Base-by-base conservation (phyloP, 2,888 invertebrate species). In the Himalopsyche tibetana region DNA sequence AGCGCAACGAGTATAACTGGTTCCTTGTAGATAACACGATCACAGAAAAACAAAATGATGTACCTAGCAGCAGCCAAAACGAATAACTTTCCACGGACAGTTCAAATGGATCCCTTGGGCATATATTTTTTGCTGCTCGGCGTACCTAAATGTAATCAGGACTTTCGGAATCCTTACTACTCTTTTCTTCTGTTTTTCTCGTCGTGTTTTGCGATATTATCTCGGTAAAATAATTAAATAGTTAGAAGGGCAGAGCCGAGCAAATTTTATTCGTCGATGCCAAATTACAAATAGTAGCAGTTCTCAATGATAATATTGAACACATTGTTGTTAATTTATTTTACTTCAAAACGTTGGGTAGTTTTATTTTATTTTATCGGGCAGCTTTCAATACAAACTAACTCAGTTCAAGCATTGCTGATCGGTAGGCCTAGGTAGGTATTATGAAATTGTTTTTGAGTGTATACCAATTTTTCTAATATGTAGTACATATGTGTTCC, bases 71-170 rank as follows among this genome's bases (percentile, higher is more conserved):
- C 74, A 74, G 74, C 19, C 38, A 74, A 19, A 74, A 74, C 74
- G 74, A 74, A 74, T 36, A 74, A 74, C 74, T 74, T 74, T 74
- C 36, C 28, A 15, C 74, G 74, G 74, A 74, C 74, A 74, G 74
- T 74, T 74, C 38, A 74, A 74, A 74, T 74, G 74, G 36, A 74
- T 74, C 74, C 74, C 74, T 74, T 74, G 74, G 74, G 74, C 38
- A 38, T 38, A 12, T 28, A 38, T 74, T 74, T 74, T 74, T 19
- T 19, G 63, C 28, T 63, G 63, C 28, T 6, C 63, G n/a, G 4
- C 63, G 11, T 74, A 36, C 74, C 38, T 8, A 74, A 28, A 19
- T 74, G 36, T 36, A 28, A 36, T 74, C 28, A 36, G 28, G 74
- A 12, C 38, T 5, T 36, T 74, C 36, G 36, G 15, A 74, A 74